These are phyloP conservation scores for Dicyrtoma fusca DNA, from an alignment of 2,888 invertebrate genomes.

Conservation along the genomic window DNA sequence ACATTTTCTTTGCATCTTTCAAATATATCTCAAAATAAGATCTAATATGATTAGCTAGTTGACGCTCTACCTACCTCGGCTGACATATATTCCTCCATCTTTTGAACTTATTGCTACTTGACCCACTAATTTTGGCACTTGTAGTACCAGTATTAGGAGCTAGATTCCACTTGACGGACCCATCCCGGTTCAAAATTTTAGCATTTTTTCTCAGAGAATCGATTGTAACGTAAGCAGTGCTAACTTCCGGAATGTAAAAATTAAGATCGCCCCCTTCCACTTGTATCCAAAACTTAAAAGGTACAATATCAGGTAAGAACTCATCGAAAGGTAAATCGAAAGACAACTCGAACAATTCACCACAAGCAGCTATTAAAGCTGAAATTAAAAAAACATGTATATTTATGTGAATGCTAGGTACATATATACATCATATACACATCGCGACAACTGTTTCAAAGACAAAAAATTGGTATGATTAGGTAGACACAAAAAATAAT, in stretches of 20 bases:
- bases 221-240: constrained; percentile 81
- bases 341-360: constrained; percentile 88
- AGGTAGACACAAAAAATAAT: too few species aligned
- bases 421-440: too few species aligned
- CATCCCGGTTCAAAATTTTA: constrained; percentile 78
- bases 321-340: constrained; percentile 93
- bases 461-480: too few species aligned
- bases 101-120: constrained; percentile 60
- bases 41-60: too few species aligned
- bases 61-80: constrained; percentile 62
- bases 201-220: constrained; percentile 85
- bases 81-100: constrained; percentile 82
- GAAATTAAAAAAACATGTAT: too few species aligned
- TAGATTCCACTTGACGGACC: constrained; percentile 61
- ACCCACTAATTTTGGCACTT: background rate
- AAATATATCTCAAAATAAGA: too few species aligned
- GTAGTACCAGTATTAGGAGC: constrained; percentile 50
- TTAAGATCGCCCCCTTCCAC: constrained; percentile 91
- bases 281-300: constrained; percentile 89
- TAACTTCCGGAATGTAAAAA: constrained; percentile 82
- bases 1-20: background rate
- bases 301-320: constrained; percentile 86
- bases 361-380: constrained; percentile 87
- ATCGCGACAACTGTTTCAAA: too few species aligned
- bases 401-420: too few species aligned